A percentile compares a stretch with the other conserved stretches of the same genome.
Evolutionary conservation across 1,140 invertebrate genomes (phyloP).

Genomic region (Orius insidiosus): DNA sequence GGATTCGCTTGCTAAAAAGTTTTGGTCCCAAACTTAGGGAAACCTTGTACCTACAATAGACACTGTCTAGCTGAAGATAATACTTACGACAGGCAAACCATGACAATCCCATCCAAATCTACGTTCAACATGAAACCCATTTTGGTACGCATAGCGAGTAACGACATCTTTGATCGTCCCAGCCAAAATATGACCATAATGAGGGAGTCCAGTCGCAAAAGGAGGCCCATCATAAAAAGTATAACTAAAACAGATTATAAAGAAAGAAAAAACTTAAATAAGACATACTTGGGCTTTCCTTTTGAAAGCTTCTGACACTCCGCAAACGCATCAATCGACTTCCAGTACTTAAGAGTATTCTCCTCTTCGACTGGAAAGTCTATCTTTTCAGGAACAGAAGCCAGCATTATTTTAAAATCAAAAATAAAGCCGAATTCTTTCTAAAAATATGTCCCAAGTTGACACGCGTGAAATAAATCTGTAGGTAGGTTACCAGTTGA

Average conservation of each 20-base stretch:
- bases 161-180: slow-evolving; percentile 99
- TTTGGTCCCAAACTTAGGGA: too few species aligned
- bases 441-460: too few species aligned
- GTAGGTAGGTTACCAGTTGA: too few species aligned
- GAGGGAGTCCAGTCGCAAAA: slow-evolving; percentile 96
- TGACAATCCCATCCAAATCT: slow-evolving; percentile 99
- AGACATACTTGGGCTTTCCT: slow-evolving; percentile 46
- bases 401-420: slow-evolving; percentile 19
- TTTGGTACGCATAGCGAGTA: slow-evolving; percentile 92
- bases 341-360: slow-evolving; percentile 64
- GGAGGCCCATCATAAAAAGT: slow-evolving; percentile 97
- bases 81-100: slow-evolving; percentile 63
- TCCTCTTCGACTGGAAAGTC: slow-evolving; percentile 86
- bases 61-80: too few species aligned
- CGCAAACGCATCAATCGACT: slow-evolving; percentile 74
- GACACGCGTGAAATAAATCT: too few species aligned
- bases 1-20: too few species aligned
- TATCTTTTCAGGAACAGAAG: slow-evolving; percentile 57
- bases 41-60: too few species aligned
- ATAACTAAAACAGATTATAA: slow-evolving; percentile 7
- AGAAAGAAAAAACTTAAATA: background rate
- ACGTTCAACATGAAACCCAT: slow-evolving; percentile 88
- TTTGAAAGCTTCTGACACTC: slow-evolving; percentile 74
- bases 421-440: background rate
- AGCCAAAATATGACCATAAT: slow-evolving; percentile 96